Evolutionary conservation across 2,888 invertebrate species (phyloP), one percentile per base, ranked within the genome.

Genomic region (Lasioglossum malachurum): DNA sequence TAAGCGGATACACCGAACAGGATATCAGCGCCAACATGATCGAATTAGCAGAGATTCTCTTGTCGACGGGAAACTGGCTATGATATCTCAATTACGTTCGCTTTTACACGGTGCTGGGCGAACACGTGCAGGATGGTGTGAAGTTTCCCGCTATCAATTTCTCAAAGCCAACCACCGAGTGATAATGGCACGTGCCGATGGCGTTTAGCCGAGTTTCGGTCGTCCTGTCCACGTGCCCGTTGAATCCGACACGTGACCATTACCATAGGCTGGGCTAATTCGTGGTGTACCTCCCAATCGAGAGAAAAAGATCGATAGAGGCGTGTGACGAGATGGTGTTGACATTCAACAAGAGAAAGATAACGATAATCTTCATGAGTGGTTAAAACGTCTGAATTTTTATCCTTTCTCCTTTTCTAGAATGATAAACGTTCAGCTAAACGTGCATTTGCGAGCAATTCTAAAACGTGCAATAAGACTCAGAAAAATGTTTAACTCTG

Each of bases 11-110:
- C 23, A 5, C 19, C 16, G 57, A 74, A 75, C 31, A 27, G 23
- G 67, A 75, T 69, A 31, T 75, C 75, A 64, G 78, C 73, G 64
- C 82, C 76, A 86, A 67, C 78, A 60, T 67, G 41, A 57, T 75
- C 69, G 73, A 80, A 90, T 92, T 89, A 90, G 76, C 79, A 53
- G 31, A 79, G 64, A 64, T 74, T 84, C 72, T 38, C 80, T 76
- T 79, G 78, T 74, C 75, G 79, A 60, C 76, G 75, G 87, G 89
- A 92, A 92, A 91, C 84, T 75, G 84, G 88, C 91, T 90, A 94
- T 94, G 94, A 94, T 94, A 94, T 94, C 94, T 94, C 94, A 94
- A 94, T 95, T 94, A 94, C 83, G 75, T 44, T 78, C 88, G 78
- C 87, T 86, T 89, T 86, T 84, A 84, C 80, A 82, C 83, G 79